phyloP scores from a whole-genome alignment of 2,113 vertebrate species.

The Anas platyrhynchos region DNA sequence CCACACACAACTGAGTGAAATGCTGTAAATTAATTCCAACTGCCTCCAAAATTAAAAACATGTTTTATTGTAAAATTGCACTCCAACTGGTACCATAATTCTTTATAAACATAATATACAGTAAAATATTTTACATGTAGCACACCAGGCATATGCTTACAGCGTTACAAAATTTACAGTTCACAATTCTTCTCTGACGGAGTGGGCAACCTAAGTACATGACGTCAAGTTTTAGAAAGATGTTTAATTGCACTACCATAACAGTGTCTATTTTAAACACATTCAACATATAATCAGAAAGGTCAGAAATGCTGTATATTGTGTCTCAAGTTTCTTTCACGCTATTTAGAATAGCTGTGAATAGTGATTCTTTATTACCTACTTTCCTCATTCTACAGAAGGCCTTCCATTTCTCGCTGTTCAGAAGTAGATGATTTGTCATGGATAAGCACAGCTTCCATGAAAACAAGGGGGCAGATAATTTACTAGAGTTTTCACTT shows the following conservation, averaged over 20 bases:
- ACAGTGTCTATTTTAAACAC: neutral
- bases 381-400: neutral
- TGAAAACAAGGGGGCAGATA: neutral
- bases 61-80: conserved; percentile 48
- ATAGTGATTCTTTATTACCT: neutral
- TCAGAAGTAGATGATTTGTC: neutral
- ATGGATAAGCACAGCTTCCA: neutral
- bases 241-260: neutral
- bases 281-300: neutral
- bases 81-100: conserved; percentile 36
- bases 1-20: neutral
- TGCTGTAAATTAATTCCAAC: neutral
- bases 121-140: conserved; percentile 61
- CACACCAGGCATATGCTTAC: neutral
- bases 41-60: conserved; percentile 19
- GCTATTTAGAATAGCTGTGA: neutral
- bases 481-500: neutral
- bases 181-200: neutral
- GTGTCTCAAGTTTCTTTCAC: neutral
- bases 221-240: neutral
- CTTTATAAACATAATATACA: conserved; percentile 72
- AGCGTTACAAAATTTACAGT: conserved; percentile 77
- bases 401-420: neutral
- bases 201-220: neutral
- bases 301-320: neutral